Base-by-base conservation (phyloP, 2,113 vertebrate species). In the Marcusenius ussheri region DNA sequence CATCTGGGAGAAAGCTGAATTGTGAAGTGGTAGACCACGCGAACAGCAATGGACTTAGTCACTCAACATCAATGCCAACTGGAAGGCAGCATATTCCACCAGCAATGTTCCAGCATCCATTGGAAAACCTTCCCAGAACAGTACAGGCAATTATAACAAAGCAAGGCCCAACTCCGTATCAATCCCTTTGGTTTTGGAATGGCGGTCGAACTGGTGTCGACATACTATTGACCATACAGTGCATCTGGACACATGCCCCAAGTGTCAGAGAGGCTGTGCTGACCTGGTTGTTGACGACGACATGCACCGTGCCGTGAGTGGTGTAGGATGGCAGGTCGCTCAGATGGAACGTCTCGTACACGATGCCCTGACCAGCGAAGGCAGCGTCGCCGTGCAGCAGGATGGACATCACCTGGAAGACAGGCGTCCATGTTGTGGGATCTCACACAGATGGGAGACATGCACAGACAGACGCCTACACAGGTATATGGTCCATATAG, bases 231-330 rank as follows among this genome's bases (percentile, higher is more conserved):
- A 27, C 62, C 24, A 10, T 66, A 11, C 62, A 27, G n/a, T 11
- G 62, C n/a, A 66, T 27, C 3, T 66, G 62, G n/a, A 66, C 0
- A n/a, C 9, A 27, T 11, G n/a, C 62, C 24, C n/a, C 3, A 1
- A 66, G 62, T 66, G n/a, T 27, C n/a, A 27, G 24, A 66, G 58
- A 10, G 62, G 24, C 9, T 10, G 8, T 4, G n/a, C 62, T 70
- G 15, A 99, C 98, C 98, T 99, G 98, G 95, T 99, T 99, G 95
- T 99, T 99, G 92, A 96, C 98, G 1, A 99, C 98, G 0, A 99
- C 98, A 0, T 99, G 98, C 89, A 99, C 97, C 0, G 98, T 99
- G 94, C 98, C 98, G 0, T 99, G 97, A 0, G 98, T 99, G 31
- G 97, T 98, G 94, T 99, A 97, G 86, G 98, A 99, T 0, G 98